Conservation (phyloP, 2,797 vertebrate species). For the Mico argentatus region DNA sequence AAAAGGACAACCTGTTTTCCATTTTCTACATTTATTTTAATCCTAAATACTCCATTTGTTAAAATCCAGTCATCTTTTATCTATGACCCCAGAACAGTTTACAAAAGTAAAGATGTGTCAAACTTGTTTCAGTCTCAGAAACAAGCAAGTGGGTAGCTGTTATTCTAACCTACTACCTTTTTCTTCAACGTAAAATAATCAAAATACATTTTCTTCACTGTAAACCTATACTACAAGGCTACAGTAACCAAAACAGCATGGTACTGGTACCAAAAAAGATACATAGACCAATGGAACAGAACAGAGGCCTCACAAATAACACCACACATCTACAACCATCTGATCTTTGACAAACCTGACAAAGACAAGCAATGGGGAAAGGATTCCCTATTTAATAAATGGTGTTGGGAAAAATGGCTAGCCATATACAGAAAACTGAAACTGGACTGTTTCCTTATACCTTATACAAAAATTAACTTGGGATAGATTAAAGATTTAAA, state of each 20-base stretch:
- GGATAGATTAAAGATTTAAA: not conserved
- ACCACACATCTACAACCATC: not conserved
- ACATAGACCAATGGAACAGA: not conserved
- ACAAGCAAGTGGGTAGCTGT: not conserved
- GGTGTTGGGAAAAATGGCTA: not conserved
- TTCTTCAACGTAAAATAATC: not conserved
- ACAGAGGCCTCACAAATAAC: not conserved
- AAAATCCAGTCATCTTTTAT: constrained; percentile 28
- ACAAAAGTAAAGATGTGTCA: not conserved
- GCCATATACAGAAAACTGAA: not conserved
- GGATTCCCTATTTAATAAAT: not conserved
- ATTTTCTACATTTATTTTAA: constrained; percentile 54
- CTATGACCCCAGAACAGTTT: not conserved
- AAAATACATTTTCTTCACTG: not conserved
- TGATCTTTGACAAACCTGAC: not conserved
- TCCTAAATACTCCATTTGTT: constrained; percentile 33
- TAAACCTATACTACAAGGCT: not conserved
- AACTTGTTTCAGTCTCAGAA: constrained; percentile 25
- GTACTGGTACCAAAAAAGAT: not conserved
- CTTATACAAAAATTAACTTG: not conserved
- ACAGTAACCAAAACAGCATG: not conserved
- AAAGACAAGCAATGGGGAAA: not conserved
- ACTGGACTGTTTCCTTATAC: not conserved
- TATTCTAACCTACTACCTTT: not conserved
- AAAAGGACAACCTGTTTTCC: not conserved